These are phyloP conservation scores for Isoperla grammatica DNA, from an alignment of 2,888 invertebrate genomes.

Conservation along the genomic window DNA sequence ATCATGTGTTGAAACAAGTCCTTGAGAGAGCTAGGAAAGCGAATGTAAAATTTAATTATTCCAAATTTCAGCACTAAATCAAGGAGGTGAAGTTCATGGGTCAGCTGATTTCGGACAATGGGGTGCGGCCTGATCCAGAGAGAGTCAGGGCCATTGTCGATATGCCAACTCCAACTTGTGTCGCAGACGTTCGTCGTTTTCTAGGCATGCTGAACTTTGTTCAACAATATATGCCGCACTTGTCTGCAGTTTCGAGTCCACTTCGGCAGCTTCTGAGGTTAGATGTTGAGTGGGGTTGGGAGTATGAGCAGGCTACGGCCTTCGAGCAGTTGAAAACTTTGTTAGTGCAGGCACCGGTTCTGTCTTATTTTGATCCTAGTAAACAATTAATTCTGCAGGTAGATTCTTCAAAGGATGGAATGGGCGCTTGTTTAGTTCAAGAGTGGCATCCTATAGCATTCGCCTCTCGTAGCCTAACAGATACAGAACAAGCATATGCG, in stretches of 20 bases:
- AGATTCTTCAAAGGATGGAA: constrained; percentile 19
- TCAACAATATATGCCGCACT: too few relatives aligned
- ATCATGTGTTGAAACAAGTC: constrained; percentile 17
- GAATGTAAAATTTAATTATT: constrained; percentile 33
- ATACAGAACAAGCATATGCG: constrained; percentile 1
- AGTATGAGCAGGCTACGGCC: too few relatives aligned
- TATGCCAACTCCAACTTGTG: too few relatives aligned
- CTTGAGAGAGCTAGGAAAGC: constrained; percentile 26
- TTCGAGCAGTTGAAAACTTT: too few relatives aligned
- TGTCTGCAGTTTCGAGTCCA: too few relatives aligned
- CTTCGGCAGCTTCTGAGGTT: too few relatives aligned
- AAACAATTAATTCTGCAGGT: constrained; percentile 15
- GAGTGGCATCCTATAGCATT: constrained; percentile 11
- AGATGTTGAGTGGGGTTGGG: too few relatives aligned
- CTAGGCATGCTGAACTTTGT: too few relatives aligned
- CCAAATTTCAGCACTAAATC: constrained; percentile 25
- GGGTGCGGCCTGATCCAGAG: too few relatives aligned
- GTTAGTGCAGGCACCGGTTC: constrained; percentile 15
- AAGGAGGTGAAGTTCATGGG: constrained; percentile 31
- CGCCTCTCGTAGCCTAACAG: constrained; percentile 9
- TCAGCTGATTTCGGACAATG: too few relatives aligned
- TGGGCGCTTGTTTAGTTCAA: constrained; percentile 15
- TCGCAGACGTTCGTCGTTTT: too few relatives aligned
- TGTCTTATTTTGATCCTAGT: constrained; percentile 26
- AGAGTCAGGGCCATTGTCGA: too few relatives aligned